These are phyloP conservation scores for Epizoanthus rinbou DNA, from an alignment of 92 coral and sea anemone species.

Conservation along the genomic window DNA sequence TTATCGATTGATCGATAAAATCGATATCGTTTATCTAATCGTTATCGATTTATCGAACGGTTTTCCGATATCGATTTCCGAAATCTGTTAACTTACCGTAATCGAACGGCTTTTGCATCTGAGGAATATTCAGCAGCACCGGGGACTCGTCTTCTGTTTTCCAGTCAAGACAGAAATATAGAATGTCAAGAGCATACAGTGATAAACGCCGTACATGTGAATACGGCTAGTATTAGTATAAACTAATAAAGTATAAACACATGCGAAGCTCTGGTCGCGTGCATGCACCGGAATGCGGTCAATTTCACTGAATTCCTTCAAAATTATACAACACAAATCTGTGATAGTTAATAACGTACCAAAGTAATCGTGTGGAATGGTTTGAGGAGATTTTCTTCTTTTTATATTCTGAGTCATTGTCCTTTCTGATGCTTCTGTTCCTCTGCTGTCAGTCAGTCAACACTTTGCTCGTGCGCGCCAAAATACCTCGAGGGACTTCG, in stretches of 20 bases:
- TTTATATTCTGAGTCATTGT: constrained; percentile 25
- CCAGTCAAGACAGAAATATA: background rate
- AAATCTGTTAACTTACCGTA: constrained; percentile 49
- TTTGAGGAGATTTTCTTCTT: constrained; percentile 28
- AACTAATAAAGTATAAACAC: no score
- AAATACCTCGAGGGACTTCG: background rate
- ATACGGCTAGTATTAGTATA: no score
- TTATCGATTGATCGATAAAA: no score
- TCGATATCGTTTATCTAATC: no score
- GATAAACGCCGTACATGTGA: no score
- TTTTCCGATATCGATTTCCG: no score
- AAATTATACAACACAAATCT: background rate
- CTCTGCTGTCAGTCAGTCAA: background rate
- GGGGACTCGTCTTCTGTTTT: constrained; percentile 48
- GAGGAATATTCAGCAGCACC: constrained; percentile 55
- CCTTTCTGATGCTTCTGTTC: background rate
- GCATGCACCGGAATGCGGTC: no score
- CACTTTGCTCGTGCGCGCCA: background rate
- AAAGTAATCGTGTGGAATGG: background rate
- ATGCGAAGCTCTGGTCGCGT: no score
- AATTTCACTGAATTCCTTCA: background rate
- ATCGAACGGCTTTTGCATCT: constrained; percentile 67
- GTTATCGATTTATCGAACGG: no score
- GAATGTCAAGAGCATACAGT: no score
- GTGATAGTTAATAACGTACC: background rate